These are phyloP conservation scores for Tadarida brasiliensis DNA, from an alignment of 2,797 vertebrate genomes.

Conservation along the genomic window DNA sequence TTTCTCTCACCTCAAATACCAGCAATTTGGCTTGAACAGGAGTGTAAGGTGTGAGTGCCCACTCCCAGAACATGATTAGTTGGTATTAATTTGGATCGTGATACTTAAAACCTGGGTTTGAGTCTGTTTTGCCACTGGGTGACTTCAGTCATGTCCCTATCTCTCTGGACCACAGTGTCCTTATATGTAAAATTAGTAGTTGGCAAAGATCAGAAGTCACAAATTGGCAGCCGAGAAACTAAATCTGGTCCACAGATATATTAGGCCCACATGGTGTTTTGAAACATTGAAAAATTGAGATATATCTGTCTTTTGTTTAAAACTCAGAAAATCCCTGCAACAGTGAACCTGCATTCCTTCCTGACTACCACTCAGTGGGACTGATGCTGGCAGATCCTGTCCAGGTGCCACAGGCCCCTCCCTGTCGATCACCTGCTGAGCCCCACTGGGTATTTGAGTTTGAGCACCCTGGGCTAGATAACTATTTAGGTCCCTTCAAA, in stretches of 20 bases:
- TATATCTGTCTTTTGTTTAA: constrained; percentile 10
- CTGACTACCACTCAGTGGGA: not conserved
- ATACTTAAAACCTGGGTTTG: not conserved
- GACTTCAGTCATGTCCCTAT: not conserved
- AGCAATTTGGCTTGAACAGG: not conserved
- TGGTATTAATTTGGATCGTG: not conserved
- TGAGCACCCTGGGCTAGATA: not conserved
- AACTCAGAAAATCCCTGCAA: not conserved
- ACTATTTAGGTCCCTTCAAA: not conserved
- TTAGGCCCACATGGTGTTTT: not conserved
- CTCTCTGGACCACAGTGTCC: not conserved
- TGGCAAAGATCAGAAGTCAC: constrained; percentile 29
- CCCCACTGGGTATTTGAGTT: not conserved
- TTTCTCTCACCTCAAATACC: not conserved
- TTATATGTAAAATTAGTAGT: not conserved
- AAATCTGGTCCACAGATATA: not conserved
- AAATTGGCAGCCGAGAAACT: not conserved
- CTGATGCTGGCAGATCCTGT: not conserved
- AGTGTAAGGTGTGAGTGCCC: not conserved
- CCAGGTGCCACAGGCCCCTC: not conserved
- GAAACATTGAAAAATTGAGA: not conserved
- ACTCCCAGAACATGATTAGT: not conserved
- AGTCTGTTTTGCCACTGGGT: constrained; percentile 11
- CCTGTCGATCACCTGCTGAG: not conserved
- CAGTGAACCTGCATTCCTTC: not conserved